Conservation (phyloP, 1,140 invertebrate genomes). For the Formica exsecta region DNA sequence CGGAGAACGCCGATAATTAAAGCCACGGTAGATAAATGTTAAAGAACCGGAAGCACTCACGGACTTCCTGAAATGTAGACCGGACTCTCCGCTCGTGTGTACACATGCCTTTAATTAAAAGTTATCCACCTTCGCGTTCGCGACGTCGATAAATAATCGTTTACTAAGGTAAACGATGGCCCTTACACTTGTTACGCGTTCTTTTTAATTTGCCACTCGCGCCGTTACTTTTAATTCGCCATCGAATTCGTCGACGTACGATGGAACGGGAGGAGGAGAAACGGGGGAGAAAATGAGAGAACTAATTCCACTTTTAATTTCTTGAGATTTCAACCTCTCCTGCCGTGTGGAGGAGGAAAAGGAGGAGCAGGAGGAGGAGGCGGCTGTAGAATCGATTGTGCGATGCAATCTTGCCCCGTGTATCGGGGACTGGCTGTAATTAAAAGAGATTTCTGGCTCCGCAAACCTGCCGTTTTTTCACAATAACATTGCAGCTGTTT, state of each 20-base stretch:
- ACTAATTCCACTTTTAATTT: slow-evolving; percentile 68
- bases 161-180: slow-evolving; percentile 29
- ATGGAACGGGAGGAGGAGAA: background rate
- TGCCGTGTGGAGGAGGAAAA: background rate
- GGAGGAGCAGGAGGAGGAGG: no score
- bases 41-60: slow-evolving; percentile 12
- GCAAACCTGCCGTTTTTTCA: background rate
- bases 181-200: background rate
- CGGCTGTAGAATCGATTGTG: slow-evolving; percentile 44
- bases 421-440: slow-evolving; percentile 58
- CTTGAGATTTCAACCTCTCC: slow-evolving; percentile 40
- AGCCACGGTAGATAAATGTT: slow-evolving; percentile 43
- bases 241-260: slow-evolving; percentile 35
- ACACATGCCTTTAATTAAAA: slow-evolving; percentile 71
- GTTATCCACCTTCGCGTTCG: slow-evolving; percentile 5
- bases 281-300: slow-evolving; percentile 35
- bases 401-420: slow-evolving; percentile 49
- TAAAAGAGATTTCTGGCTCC: slow-evolving; percentile 63
- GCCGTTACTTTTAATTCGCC: slow-evolving; percentile 42
- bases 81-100: background rate
- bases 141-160: slow-evolving; percentile 51
- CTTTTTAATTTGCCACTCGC: slow-evolving; percentile 42
- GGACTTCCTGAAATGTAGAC: slow-evolving; percentile 9
- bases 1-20: slow-evolving; percentile 41
- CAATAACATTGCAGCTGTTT: slow-evolving; percentile 61